Evolutionary conservation across 2,888 invertebrate genomes (phyloP).

Genomic region (Archaeoteleia sp.): DNA sequence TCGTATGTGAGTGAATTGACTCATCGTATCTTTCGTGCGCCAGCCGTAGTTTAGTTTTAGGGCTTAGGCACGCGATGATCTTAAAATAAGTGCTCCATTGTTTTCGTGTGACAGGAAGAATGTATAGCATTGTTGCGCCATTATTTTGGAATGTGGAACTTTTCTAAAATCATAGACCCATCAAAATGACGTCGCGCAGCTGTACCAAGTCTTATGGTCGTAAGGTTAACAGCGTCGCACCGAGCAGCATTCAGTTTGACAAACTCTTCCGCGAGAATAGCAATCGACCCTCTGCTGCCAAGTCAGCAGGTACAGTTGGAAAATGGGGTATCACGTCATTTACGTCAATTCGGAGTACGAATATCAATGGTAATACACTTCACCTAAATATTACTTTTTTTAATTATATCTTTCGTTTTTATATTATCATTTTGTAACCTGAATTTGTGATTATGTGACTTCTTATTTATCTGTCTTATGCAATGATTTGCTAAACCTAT

Average conservation of each 20-base stretch:
- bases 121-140: slow-evolving; percentile 10
- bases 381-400: too few species aligned
- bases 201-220: slow-evolving; percentile 73
- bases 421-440: neutral
- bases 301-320: slow-evolving; percentile 92
- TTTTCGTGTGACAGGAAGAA: slow-evolving; percentile 12
- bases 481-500: too few species aligned
- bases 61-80: neutral
- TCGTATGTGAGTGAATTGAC: too few species aligned
- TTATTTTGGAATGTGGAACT: slow-evolving; percentile 60
- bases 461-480: too few species aligned
- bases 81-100: neutral
- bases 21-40: too few species aligned
- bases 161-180: slow-evolving; percentile 55
- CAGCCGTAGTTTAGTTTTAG: too few species aligned
- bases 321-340: slow-evolving; percentile 97
- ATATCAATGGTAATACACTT: slow-evolving; percentile 81
- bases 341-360: slow-evolving; percentile 89
- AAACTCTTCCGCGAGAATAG: slow-evolving; percentile 84
- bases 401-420: slow-evolving; percentile 5
- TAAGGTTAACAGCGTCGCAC: slow-evolving; percentile 70
- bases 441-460: neutral
- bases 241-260: slow-evolving; percentile 80
- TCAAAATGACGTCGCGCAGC: slow-evolving; percentile 72
- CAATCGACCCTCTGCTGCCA: slow-evolving; percentile 90